Percentiles rank a stretch among this genome's conserved stretches.
Conservation (phyloP, 1,140 invertebrate genomes). For the Formica exsecta region DNA sequence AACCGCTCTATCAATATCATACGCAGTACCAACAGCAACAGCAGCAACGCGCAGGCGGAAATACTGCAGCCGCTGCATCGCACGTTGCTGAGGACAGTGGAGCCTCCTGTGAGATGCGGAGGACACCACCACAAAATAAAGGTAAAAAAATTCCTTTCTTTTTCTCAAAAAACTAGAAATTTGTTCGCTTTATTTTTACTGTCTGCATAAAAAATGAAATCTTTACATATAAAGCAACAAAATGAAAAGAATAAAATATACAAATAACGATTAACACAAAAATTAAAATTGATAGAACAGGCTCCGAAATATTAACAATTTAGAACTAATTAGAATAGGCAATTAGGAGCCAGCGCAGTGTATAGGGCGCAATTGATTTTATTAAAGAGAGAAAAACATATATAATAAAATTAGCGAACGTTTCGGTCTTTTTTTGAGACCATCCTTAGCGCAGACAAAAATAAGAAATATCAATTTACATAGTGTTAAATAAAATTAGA, state of each 20-base stretch:
- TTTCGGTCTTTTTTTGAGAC: too few relatives aligned
- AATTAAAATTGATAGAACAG: too few relatives aligned
- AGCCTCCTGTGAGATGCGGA: slow-evolving; percentile 85
- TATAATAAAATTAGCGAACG: too few relatives aligned
- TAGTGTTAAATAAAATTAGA: too few relatives aligned
- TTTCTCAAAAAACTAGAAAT: not conserved
- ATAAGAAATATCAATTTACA: too few relatives aligned
- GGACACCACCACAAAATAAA: slow-evolving; percentile 85
- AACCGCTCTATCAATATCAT: slow-evolving; percentile 68
- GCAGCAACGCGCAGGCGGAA: slow-evolving; percentile 73
- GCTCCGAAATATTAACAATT: too few relatives aligned
- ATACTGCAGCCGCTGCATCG: slow-evolving; percentile 65
- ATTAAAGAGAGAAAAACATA: too few relatives aligned
- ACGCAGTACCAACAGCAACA: slow-evolving; percentile 71
- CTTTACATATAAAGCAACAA: not conserved
- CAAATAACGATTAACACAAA: too few relatives aligned
- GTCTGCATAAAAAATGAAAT: not conserved
- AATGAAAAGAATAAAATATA: not conserved
- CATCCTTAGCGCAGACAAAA: too few relatives aligned
- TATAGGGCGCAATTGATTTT: too few relatives aligned
- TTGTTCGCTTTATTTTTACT: not conserved
- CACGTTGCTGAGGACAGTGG: slow-evolving; percentile 79
- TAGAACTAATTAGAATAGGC: too few relatives aligned
- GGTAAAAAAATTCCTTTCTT: slow-evolving; percentile 70
- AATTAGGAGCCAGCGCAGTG: too few relatives aligned